Conservation (phyloP, 2,113 vertebrate species). For the Xerus inauris region DNA sequence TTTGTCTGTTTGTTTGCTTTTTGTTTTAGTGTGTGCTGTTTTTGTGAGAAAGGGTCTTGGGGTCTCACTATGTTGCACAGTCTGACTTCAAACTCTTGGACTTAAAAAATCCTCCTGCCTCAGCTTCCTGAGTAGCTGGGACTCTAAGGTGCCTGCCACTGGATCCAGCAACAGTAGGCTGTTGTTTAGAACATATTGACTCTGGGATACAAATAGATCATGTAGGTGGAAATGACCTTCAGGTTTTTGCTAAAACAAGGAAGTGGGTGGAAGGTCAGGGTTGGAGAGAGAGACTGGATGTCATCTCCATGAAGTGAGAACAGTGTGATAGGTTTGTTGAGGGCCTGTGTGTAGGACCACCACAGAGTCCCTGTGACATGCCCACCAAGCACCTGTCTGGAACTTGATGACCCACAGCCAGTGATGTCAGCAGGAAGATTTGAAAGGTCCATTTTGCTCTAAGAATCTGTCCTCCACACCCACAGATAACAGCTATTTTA, state of each 20-base stretch:
- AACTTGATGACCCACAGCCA: background rate
- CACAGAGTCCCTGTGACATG: background rate
- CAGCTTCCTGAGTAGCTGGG: background rate
- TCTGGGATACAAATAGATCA: background rate
- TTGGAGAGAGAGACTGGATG: background rate
- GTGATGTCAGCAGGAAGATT: background rate
- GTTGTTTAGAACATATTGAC: background rate
- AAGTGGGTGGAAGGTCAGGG: background rate
- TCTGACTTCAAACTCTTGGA: background rate
- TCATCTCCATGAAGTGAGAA: background rate
- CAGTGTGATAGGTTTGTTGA: background rate
- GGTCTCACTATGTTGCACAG: no score
- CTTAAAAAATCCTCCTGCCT: background rate
- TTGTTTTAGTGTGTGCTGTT: background rate
- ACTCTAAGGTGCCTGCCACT: background rate
- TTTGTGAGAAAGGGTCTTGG: background rate
- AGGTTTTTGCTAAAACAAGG: background rate
- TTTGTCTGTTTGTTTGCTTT: background rate
- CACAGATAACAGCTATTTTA: constrained; percentile 26
- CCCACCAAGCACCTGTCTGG: background rate
- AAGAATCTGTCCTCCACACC: background rate
- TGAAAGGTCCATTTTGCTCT: background rate
- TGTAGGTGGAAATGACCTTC: background rate
- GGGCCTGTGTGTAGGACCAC: background rate
- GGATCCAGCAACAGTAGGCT: background rate